A percentile compares a stretch with the other conserved stretches of the same genome.
Evolutionary conservation across 2,113 vertebrate genomes (phyloP).

Genomic region (Eclectus roratus): DNA sequence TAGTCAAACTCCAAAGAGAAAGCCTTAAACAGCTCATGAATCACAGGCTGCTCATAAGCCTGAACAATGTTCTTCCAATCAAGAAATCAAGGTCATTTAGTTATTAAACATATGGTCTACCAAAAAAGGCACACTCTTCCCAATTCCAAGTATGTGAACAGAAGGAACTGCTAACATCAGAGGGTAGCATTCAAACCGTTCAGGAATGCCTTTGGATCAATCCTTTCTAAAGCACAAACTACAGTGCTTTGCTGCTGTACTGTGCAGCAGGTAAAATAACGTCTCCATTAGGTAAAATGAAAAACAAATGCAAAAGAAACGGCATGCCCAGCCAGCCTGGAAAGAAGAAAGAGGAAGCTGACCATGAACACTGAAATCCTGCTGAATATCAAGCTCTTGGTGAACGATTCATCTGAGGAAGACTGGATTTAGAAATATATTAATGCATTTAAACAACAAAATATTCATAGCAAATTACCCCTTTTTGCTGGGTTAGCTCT

Average conservation of each 20-base stretch:
- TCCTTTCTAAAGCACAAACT: not conserved
- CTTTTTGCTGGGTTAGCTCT: not conserved
- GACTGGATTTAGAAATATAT: not conserved
- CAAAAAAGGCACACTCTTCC: constrained; percentile 32
- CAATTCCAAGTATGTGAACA: not conserved
- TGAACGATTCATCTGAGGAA: not conserved
- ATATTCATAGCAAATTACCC: not conserved
- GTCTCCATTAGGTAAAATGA: not conserved
- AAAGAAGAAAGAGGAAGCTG: not conserved
- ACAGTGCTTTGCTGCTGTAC: not conserved
- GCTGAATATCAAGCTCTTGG: not conserved
- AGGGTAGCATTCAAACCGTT: not conserved
- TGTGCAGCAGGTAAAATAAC: not conserved
- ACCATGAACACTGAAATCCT: not conserved
- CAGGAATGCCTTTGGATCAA: not conserved
- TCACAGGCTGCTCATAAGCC: not conserved
- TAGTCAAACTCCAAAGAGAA: not conserved
- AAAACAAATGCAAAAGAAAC: not conserved
- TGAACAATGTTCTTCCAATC: not conserved
- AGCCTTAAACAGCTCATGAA: not conserved
- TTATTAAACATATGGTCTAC: constrained; percentile 25
- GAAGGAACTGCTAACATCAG: not conserved
- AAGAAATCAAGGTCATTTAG: constrained; percentile 12
- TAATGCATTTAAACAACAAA: not conserved
- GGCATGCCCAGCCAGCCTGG: not conserved